Conservation (phyloP, 2,888 invertebrate genomes). For the Calameuta idolon region DNA sequence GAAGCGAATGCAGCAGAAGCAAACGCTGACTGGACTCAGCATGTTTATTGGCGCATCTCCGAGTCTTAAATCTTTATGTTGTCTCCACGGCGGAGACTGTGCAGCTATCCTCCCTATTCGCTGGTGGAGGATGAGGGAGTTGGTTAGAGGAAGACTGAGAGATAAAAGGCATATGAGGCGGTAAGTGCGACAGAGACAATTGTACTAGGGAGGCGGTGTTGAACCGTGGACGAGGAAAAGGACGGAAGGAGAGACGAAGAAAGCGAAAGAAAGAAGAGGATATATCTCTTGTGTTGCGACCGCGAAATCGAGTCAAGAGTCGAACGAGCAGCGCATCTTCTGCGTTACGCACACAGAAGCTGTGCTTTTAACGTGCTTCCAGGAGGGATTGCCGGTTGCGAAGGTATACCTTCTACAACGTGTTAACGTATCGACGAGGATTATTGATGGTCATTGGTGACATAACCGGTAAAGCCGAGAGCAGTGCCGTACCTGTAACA, state of each 20-base stretch:
- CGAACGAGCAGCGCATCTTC: constrained; percentile 44
- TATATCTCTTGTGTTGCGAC: constrained; percentile 55
- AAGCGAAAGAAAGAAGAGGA: constrained; percentile 49
- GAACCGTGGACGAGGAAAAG: constrained; percentile 25
- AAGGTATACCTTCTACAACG: constrained; percentile 29
- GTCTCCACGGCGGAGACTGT: constrained; percentile 63
- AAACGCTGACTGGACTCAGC: constrained; percentile 62
- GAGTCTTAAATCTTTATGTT: constrained; percentile 67
- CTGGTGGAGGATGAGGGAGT: constrained; percentile 32
- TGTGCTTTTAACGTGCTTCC: constrained; percentile 23
- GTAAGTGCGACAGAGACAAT: constrained; percentile 6
- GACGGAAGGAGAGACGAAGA: constrained; percentile 35
- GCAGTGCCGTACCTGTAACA: background rate
- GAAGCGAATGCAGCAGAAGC: constrained; percentile 56
- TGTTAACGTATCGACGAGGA: constrained; percentile 36
- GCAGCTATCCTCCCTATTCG: constrained; percentile 36
- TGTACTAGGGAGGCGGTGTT: constrained; percentile 9
- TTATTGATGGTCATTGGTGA: constrained; percentile 36
- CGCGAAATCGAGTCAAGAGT: constrained; percentile 61
- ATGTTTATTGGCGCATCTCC: constrained; percentile 67
- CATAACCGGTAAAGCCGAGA: constrained; percentile 22
- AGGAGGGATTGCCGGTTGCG: constrained; percentile 29
- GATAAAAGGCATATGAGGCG: constrained; percentile 27
- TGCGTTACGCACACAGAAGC: constrained; percentile 62
- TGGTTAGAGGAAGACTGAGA: constrained; percentile 30